These are phyloP conservation scores for Amphiura filiformis DNA, from an alignment of 35 echinoderm and acorn worm species.

Conservation along the genomic window DNA sequence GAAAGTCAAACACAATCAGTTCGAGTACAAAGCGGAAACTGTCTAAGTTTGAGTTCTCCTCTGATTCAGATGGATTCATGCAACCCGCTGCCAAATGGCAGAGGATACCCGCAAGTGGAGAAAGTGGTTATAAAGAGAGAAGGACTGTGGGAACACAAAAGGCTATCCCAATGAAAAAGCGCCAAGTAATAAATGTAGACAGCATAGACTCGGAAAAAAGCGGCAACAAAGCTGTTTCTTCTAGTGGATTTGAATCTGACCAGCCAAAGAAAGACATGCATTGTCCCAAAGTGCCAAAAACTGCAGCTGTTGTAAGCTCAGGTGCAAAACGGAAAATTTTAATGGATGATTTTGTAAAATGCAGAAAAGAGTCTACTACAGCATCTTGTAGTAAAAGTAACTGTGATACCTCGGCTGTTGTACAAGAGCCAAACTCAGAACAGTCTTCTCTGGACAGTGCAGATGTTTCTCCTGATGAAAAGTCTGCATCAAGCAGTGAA, in stretches of 20 bases:
- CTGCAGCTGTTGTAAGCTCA: too few relatives aligned
- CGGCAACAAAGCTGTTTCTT: too few relatives aligned
- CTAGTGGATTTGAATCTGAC: too few relatives aligned
- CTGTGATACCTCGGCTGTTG: not conserved
- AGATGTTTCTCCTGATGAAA: too few relatives aligned
- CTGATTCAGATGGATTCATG: not conserved
- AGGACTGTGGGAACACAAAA: not conserved
- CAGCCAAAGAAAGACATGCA: too few relatives aligned
- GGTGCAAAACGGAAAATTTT: constrained; percentile 1
- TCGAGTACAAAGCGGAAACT: not conserved
- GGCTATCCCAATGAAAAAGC: not conserved
- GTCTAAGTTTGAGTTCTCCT: not conserved
- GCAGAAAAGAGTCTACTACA: not conserved
- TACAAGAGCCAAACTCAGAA: not conserved
- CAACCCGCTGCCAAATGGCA: not conserved
- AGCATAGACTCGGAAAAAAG: not conserved
- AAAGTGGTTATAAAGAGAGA: not conserved
- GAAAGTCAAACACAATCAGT: constrained; percentile 5
- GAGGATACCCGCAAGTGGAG: not conserved
- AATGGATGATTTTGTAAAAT: not conserved
- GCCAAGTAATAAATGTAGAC: not conserved
- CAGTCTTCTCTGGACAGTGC: not conserved
- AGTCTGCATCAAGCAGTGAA: not conserved
- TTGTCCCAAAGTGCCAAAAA: too few relatives aligned
- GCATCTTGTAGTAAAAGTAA: not conserved